phyloP scores from a whole-genome alignment of 2,113 vertebrate species.

The Brachypteracias leptosomus region DNA sequence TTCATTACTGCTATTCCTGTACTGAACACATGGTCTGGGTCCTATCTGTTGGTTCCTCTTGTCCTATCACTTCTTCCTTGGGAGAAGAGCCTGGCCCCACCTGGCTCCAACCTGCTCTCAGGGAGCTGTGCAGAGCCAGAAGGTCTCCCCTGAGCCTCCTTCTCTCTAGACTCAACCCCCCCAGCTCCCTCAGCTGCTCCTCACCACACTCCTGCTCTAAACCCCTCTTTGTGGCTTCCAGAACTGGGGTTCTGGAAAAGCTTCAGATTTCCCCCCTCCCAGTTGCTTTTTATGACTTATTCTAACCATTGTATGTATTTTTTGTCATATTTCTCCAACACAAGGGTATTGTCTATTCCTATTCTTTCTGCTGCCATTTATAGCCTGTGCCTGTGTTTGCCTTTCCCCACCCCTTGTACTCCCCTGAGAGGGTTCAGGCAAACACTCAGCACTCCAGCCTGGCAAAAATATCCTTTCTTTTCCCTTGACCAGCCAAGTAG shows the following conservation, averaged over 20 bases:
- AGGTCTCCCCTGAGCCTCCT: background rate
- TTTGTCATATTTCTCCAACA: background rate
- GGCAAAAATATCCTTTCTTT: background rate
- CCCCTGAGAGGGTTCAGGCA: background rate
- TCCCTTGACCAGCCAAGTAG: background rate
- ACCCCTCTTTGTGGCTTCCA: background rate
- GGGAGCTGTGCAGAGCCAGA: background rate
- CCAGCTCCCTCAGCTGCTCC: background rate
- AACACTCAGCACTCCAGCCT: accelerated
- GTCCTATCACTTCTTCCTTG: too few species aligned
- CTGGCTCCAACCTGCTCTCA: too few species aligned
- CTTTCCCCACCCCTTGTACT: accelerated
- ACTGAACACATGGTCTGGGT: too few species aligned
- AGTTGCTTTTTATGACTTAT: accelerated
- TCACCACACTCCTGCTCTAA: background rate
- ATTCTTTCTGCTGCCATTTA: accelerated
- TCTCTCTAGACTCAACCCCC: background rate
- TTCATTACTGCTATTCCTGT: accelerated
- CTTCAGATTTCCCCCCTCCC: accelerated
- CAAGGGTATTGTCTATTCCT: background rate
- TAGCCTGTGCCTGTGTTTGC: background rate
- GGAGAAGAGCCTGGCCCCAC: too few species aligned
- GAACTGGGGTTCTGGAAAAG: background rate
- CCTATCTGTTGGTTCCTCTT: too few species aligned
- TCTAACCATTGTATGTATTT: background rate